Conservation (phyloP, 2,888 invertebrate genomes). For the Malthinus seriepunctatus region DNA sequence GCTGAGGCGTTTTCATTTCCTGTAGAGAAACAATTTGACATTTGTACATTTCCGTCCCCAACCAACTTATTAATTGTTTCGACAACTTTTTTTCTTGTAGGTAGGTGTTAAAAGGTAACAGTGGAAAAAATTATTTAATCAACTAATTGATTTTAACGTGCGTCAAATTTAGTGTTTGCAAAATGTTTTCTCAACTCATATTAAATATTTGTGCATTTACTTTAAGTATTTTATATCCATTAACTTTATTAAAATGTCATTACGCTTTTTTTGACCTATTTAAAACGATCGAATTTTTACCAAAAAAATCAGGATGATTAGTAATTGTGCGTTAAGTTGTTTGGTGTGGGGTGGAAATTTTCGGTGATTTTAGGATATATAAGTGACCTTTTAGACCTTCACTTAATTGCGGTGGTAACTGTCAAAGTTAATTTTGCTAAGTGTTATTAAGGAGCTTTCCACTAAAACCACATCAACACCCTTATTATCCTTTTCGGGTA, state of each 20-base stretch:
- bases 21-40: constrained; percentile 3
- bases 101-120: constrained; percentile 7
- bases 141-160: not conserved
- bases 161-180: not conserved
- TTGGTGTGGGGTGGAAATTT: not conserved
- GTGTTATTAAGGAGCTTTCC: constrained; percentile 2
- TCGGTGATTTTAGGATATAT: not conserved
- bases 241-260: constrained; percentile 3
- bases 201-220: not conserved
- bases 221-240: not conserved
- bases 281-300: too few relatives aligned
- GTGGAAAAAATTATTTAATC: not conserved
- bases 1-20: constrained; percentile 15
- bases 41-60: constrained; percentile 6
- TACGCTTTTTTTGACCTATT: not conserved
- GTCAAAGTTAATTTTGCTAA: constrained; percentile 10
- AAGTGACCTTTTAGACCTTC: constrained; percentile 6
- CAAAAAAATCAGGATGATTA: not conserved
- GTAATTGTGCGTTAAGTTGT: not conserved
- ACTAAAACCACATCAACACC: not conserved
- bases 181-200: not conserved
- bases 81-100: not conserved
- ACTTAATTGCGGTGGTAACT: not conserved
- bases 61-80: not conserved
- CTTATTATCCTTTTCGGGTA: too few relatives aligned